phyloP scores from a whole-genome alignment of 2,113 vertebrate genomes.

The Nothoprocta perdicaria region DNA sequence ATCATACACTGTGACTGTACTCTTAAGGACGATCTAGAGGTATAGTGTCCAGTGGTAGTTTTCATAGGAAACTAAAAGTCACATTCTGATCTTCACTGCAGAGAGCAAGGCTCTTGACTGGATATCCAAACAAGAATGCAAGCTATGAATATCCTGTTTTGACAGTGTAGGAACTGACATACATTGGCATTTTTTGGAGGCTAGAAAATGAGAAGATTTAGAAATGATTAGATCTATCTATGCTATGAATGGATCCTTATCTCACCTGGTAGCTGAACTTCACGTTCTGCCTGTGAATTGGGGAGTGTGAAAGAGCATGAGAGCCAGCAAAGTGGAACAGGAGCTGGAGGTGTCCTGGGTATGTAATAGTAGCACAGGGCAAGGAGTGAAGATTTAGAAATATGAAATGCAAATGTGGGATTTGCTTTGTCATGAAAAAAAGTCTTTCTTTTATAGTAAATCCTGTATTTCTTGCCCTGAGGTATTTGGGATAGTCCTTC shows the following conservation, averaged over 20 bases:
- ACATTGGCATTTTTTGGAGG: neutral
- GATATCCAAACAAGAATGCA: neutral
- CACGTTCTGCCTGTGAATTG: fast-evolving
- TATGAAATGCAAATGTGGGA: neutral
- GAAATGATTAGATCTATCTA: neutral
- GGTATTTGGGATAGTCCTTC: neutral
- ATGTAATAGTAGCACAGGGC: neutral
- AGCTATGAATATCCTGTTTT: neutral
- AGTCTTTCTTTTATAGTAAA: neutral
- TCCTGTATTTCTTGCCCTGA: neutral
- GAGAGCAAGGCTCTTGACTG: neutral
- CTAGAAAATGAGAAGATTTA: neutral
- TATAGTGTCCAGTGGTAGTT: neutral
- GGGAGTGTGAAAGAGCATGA: neutral
- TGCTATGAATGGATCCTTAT: neutral
- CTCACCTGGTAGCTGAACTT: neutral
- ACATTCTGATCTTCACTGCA: neutral
- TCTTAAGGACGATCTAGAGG: neutral
- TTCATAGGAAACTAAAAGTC: neutral
- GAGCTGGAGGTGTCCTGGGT: neutral
- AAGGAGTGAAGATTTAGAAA: neutral
- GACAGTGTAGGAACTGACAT: neutral
- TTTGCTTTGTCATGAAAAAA: neutral
- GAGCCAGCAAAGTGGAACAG: neutral
- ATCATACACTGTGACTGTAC: neutral